Percentiles rank a stretch among this genome's conserved stretches.
These are phyloP conservation scores for Aradophagus sp. DNA, from an alignment of 1,140 invertebrate species.

Conservation along the genomic window DNA sequence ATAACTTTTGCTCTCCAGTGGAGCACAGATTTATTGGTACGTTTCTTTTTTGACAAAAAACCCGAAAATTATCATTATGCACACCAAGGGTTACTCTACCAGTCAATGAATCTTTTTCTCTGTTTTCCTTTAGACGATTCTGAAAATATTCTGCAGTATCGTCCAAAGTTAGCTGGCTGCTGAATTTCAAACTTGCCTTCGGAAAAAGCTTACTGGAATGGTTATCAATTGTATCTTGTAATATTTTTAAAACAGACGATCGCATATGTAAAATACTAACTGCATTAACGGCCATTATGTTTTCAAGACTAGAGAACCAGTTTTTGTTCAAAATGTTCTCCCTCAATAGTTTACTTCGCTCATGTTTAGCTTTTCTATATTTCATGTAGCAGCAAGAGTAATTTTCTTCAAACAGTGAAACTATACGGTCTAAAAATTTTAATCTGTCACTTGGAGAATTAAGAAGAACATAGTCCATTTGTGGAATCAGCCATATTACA, in stretches of 20 bases:
- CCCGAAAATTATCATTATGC: conserved; percentile 24
- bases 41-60: conserved; percentile 25
- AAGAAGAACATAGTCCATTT: conserved; percentile 32
- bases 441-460: conserved; percentile 31
- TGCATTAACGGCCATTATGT: conserved; percentile 32
- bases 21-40: conserved; percentile 25
- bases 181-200: conserved; percentile 25
- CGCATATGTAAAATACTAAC: conserved; percentile 32
- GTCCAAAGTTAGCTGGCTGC: conserved; percentile 22
- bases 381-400: conserved; percentile 29
- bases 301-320: conserved; percentile 30
- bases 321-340: conserved; percentile 33
- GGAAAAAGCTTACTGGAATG: conserved; percentile 19
- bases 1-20: conserved; percentile 23
- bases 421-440: conserved; percentile 35
- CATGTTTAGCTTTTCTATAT: conserved; percentile 33
- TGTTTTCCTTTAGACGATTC: conserved; percentile 24
- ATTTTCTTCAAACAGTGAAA: conserved; percentile 30
- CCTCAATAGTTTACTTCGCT: conserved; percentile 31
- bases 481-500: conserved; percentile 34
- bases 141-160: conserved; percentile 24
- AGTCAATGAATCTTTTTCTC: conserved; percentile 24
- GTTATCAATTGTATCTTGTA: conserved; percentile 22
- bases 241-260: conserved; percentile 20
- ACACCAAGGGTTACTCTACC: conserved; percentile 21